phyloP scores from a whole-genome alignment of 2,113 vertebrate genomes.

The Nettapus auritus region DNA sequence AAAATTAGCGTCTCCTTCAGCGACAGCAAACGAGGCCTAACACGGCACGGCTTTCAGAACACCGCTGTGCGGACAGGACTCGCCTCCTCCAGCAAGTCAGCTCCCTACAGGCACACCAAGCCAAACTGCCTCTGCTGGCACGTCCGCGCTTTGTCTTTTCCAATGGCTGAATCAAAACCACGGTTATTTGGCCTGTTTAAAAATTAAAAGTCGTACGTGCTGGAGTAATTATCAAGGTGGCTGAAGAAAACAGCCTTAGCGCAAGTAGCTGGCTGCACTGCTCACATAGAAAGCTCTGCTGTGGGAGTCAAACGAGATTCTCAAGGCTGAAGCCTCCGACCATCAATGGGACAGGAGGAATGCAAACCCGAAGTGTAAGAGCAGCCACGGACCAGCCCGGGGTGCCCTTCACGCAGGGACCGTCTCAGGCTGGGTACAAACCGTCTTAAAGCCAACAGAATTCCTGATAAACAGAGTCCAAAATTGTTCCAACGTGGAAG shows the following conservation, averaged over 20 bases:
- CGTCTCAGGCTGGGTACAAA: not conserved
- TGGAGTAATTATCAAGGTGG: not conserved
- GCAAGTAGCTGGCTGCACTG: not conserved
- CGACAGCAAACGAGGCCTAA: not conserved
- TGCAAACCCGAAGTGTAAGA: rapidly evolving
- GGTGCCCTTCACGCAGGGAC: rapidly evolving
- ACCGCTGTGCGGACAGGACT: not conserved
- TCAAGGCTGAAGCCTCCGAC: not conserved
- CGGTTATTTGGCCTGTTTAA: not conserved
- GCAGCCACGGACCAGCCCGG: rapidly evolving
- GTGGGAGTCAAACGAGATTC: rapidly evolving
- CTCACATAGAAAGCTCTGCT: not conserved
- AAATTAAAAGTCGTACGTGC: rapidly evolving
- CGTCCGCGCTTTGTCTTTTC: not conserved
- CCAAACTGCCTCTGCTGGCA: not conserved
- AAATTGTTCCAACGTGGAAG: rapidly evolving
- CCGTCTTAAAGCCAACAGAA: rapidly evolving
- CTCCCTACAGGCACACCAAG: rapidly evolving
- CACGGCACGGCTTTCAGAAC: not conserved
- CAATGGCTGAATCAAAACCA: not conserved
- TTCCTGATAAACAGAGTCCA: rapidly evolving
- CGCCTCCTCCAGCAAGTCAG: not conserved
- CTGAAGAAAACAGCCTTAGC: not conserved
- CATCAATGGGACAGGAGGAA: not conserved
- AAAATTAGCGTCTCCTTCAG: not conserved